Evolutionary conservation across 2,888 invertebrate genomes (phyloP), one percentile per base, ranked within the genome.

Genomic region (Aethes cnicana): DNA sequence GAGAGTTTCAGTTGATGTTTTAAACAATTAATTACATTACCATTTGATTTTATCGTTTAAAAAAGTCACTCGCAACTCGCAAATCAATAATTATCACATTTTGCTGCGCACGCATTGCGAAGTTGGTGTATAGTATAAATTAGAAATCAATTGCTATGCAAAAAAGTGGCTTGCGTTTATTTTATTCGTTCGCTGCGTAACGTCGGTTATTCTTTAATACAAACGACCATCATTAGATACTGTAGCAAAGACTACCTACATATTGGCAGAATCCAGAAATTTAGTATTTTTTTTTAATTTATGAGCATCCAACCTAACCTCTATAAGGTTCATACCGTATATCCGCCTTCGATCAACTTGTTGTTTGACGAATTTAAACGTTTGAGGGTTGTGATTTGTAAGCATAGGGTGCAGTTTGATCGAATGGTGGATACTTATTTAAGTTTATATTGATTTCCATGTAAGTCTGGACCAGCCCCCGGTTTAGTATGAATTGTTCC

Each of bases 401-500:
- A 39, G 20, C 44, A 32, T 52, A 52, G 30, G 39, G 32, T 39
- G 20, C 39, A 52, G 32, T 32, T 46, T 44, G 52, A 23, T 50
- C 50, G 43, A 50, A 41, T 18, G 18, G 41, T 42, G 48, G 41
- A 26, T 33, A 14, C 7, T n/a, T n/a, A n/a, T n/a, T n/a, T n/a
- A n/a, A n/a, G 33, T 8, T 16, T 17, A 16, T 14, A 16, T 33
- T 17, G 8, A 35, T 7, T 6, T 7, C 6, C n/a, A n/a, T n/a
- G n/a, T n/a, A 25, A 16, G 21, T 28, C 35, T 28, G 23, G 36
- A 35, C 42, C 41, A 42, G 37, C 52, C 64, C 56, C 58, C 55
- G 53, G 61, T 57, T 72, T 78, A n/a, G 77, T 82, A 80, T 82
- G 84, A 83, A 84, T 69, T 78, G 76, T 81, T 86, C 86, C 86